phyloP scores from a whole-genome alignment of 2,797 vertebrate genomes.

The Parambassis ranga region DNA sequence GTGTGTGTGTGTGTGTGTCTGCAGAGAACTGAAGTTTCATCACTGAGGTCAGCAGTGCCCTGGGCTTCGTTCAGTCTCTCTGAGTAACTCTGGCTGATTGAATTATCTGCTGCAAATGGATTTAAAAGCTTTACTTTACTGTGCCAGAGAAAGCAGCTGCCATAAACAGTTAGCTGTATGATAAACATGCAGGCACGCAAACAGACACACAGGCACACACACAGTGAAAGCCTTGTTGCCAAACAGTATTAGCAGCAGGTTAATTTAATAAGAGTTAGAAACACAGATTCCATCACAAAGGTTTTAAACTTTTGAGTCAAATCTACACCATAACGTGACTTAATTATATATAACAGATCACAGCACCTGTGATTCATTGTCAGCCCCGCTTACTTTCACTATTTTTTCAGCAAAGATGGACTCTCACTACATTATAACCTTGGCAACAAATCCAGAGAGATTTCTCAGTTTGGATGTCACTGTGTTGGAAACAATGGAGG shows the following conservation, averaged over 20 bases:
- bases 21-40: conserved; percentile 38
- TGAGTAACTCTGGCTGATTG: conserved; percentile 51
- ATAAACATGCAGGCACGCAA: conserved; percentile 48
- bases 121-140: conserved; percentile 71
- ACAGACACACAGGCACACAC: not conserved
- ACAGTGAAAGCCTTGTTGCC: conserved; percentile 18
- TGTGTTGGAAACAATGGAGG: too few relatives aligned
- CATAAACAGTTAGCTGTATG: conserved; percentile 63
- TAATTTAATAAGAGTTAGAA: conserved; percentile 50
- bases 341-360: too few relatives aligned
- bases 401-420: too few relatives aligned
- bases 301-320: too few relatives aligned
- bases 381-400: too few relatives aligned
- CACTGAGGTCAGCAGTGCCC: conserved; percentile 53
- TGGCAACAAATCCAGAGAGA: too few relatives aligned
- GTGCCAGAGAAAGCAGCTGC: conserved; percentile 60
- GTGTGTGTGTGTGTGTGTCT: conserved; percentile 16
- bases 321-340: too few relatives aligned
- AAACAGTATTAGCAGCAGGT: conserved; percentile 54
- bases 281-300: conserved; percentile 33
- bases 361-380: too few relatives aligned
- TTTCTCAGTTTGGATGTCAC: too few relatives aligned
- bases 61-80: conserved; percentile 45
- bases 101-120: conserved; percentile 65
- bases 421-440: too few relatives aligned